Evolutionary conservation across 2,113 vertebrate species (phyloP), one percentile per base, ranked within the genome.

Genomic region (Halichoerus grypus): DNA sequence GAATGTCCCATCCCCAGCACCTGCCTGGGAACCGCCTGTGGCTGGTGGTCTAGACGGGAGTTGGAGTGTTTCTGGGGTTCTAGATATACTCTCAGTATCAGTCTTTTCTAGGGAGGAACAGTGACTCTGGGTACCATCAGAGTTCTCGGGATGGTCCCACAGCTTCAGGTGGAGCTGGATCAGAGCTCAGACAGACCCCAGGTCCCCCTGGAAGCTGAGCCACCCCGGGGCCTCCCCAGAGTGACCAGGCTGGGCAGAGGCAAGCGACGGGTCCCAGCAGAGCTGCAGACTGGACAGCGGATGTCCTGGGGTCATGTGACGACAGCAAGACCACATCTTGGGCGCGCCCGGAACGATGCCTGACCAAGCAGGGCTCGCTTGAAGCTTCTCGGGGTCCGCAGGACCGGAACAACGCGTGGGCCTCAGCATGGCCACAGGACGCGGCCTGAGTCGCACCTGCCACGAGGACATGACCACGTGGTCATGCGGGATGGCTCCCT

Each of bases 371-470:
- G 82, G 53, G 24, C n/a, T 3, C 16, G 7, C 13, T 18, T 2
- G 1, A 19, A 65, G 82, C n/a, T 55, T 86, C 59, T n/a, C 26
- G 1, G n/a, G 18, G 26, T 42, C 19, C 26, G 5, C 39, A 11
- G 26, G 63, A 57, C 1, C n/a, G 11, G n/a, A 33, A 59, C 22
- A 4, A 46, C 9, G 31, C 0, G 1, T 4, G 22, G 28, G n/a
- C n/a, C n/a, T 86, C 59, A 14, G 46, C 8, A 2, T 18, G 71
- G 33, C 82, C 15, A 3, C 3, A 12, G 65, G 79, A 59, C 3
- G 33, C 49, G 49, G 12, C 19, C 26, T 5, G 2, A 26, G 9
- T 42, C 36, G 1, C 31, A n/a, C 7, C 10, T 36, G 16, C 31
- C 81, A 55, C 19, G 1, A 22, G 5, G 11, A 4, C 8, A 19